Base-by-base conservation (phyloP, 2,888 invertebrate genomes). In the Andrena bicolor region DNA sequence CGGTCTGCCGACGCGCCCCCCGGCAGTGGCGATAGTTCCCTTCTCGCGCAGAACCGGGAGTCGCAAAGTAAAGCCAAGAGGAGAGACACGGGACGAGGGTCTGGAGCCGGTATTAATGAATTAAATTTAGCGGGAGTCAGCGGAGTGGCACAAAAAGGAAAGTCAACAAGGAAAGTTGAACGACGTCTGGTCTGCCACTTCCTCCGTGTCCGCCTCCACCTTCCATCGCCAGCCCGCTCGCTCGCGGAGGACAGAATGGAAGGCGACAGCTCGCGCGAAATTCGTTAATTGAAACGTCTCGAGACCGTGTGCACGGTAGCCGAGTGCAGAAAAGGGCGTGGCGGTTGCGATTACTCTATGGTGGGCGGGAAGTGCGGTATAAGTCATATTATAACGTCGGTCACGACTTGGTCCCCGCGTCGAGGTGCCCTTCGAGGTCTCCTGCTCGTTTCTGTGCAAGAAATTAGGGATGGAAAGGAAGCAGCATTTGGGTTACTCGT, bases 211-310 rank as follows among this genome's bases (percentile, higher is more conserved):
- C 61, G 23, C 60, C 23, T 61, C 20, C 26, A 20, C 65, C n/a
- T 41, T 28, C 23, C 13, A 26, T 20, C 16, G 64, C 49, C 23
- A 53, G 60, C 23, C 23, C 6, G 26, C 20, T 8, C 8, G 48
- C 10, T 16, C 53, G 64, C 35, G 63, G 49, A 8, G 63, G 65
- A 23, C 35, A 51, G 35, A 49, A 28, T 53, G 41, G 32, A 30
- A 48, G 49, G 53, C 8, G 70, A 65, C 41, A 26, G 82, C 61
- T 76, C 68, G 69, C 66, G 82, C 82, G 81, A 87, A 88, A 88
- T 89, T 85, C 78, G 85, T 89, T 91, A 90, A 92, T 91, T 92
- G 90, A 91, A 91, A 91, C 83, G 89, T 92, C 87, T 80, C 80
- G 69, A 56, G 30, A 74, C 73, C 64, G 41, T 63, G 75, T 70